Conservation (phyloP, 2,797 vertebrate genomes). For the Harpagifer antarcticus region DNA sequence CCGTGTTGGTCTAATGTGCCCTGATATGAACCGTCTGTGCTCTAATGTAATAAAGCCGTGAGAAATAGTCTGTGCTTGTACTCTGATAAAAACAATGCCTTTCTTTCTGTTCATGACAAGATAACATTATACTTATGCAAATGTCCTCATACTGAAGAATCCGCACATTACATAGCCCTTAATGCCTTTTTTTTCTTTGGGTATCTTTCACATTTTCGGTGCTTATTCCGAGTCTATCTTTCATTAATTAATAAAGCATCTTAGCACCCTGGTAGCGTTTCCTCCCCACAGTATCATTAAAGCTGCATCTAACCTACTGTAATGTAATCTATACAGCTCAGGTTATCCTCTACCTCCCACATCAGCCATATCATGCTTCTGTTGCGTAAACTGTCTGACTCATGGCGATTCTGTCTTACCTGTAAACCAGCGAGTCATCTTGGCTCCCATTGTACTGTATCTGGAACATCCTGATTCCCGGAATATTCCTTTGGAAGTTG, state of each 20-base stretch:
- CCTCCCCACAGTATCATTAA: constrained; percentile 43
- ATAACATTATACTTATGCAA: background rate
- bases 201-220: background rate
- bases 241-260: background rate
- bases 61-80: background rate
- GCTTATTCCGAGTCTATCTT: background rate
- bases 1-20: background rate
- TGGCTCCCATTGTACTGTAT: constrained; percentile 99
- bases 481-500: constrained; percentile 98
- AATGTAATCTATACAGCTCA: constrained; percentile 46
- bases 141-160: background rate
- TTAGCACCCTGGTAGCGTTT: background rate
- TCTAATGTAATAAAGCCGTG: background rate
- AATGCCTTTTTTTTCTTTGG: background rate
- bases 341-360: constrained; percentile 39
- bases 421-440: constrained; percentile 98
- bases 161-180: background rate
- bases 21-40: constrained; percentile 1
- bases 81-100: background rate
- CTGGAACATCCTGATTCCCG: constrained; percentile 99
- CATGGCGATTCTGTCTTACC: constrained; percentile 82
- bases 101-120: background rate
- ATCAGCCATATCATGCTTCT: constrained; percentile 38
- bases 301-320: constrained; percentile 50
- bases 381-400: constrained; percentile 41